Conservation (phyloP, 2,888 invertebrate genomes). For the Automeris io region DNA sequence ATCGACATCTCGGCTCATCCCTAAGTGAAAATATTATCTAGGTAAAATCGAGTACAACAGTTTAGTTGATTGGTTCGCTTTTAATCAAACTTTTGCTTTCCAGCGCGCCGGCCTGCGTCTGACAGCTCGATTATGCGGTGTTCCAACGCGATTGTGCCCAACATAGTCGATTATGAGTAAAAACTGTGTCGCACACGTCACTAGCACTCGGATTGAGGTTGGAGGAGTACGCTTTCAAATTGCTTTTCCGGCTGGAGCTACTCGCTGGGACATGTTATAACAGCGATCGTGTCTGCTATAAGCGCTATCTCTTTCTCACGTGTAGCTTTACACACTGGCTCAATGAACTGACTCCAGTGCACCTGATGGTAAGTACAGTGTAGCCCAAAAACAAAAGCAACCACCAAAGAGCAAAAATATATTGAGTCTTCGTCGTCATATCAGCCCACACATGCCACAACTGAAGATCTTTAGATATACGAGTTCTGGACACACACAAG, state of each 20-base stretch:
- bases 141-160: conserved; percentile 25
- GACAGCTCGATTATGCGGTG: conserved; percentile 23
- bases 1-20: neutral
- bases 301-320: no score
- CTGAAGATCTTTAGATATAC: no score
- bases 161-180: conserved; percentile 37
- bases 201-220: neutral
- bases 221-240: neutral
- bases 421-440: no score
- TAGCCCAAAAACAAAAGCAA: no score
- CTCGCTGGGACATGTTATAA: no score
- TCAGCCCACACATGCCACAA: no score
- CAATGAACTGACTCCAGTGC: no score
- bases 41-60: conserved; percentile 11
- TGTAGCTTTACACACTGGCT: no score
- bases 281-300: no score
- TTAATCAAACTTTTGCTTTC: conserved; percentile 24
- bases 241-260: neutral
- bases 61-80: conserved; percentile 22
- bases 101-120: conserved; percentile 16
- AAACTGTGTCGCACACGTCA: conserved; percentile 29
- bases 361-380: no score
- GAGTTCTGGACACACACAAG: no score
- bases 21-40: conserved; percentile 9
- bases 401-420: no score